Percentiles rank a stretch among this genome's conserved stretches.
phyloP scores from a whole-genome alignment of 2,113 vertebrate genomes.

The Silurus asotus region DNA sequence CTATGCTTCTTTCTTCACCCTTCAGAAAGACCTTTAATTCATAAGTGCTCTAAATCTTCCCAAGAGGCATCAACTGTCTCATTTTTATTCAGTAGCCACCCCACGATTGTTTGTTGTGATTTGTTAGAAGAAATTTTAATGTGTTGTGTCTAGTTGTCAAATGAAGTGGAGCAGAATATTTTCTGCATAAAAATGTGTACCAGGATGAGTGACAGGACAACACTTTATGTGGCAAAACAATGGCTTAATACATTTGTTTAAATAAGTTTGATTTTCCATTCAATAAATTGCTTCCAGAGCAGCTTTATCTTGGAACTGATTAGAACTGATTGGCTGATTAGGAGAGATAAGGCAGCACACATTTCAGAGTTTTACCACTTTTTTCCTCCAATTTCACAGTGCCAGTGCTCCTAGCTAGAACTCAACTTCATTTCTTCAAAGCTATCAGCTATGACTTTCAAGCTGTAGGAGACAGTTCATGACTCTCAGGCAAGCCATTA shows the following conservation, averaged over 20 bases:
- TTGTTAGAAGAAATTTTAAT: not conserved
- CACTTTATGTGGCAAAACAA: not conserved
- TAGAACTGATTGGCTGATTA: not conserved
- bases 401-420: conserved; percentile 30
- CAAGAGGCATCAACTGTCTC: not conserved
- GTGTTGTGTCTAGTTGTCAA: not conserved
- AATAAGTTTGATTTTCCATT: not conserved
- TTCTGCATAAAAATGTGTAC: not conserved
- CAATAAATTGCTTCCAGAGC: not conserved
- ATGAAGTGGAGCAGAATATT: not conserved
- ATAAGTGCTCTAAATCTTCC: not conserved
- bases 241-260: not conserved
- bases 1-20: not conserved
- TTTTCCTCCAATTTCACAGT: conserved; percentile 33
- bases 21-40: not conserved
- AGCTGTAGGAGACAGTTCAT: conserved; percentile 49
- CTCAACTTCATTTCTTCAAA: conserved; percentile 44
- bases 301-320: not conserved
- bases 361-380: conserved; percentile 7
- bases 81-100: not conserved
- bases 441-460: conserved; percentile 49
- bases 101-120: not conserved
- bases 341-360: conserved; percentile 22
- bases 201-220: not conserved
- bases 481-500: conserved; percentile 57